Conservation (phyloP, 1,140 invertebrate genomes). For the Brachionus rotundiformis region DNA sequence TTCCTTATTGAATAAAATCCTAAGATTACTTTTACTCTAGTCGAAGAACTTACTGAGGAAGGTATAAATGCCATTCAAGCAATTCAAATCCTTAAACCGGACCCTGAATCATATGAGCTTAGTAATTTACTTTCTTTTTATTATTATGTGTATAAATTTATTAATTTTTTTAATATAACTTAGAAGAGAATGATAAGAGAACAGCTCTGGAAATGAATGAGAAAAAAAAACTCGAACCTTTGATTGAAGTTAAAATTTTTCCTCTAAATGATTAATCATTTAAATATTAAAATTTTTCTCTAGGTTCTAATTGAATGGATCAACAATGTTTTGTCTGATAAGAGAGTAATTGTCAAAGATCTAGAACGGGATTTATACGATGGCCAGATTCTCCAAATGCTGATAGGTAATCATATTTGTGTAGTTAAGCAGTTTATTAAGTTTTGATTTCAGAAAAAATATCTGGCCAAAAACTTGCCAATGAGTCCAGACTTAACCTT, state of each 20-base stretch:
- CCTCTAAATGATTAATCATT: background rate
- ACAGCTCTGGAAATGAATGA: slow-evolving; percentile 89
- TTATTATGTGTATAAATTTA: too few relatives aligned
- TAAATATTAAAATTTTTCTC: background rate
- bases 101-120: slow-evolving; percentile 41
- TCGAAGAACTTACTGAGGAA: slow-evolving; percentile 33
- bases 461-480: background rate
- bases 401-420: slow-evolving; percentile 74
- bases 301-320: slow-evolving; percentile 92
- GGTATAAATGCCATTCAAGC: slow-evolving; percentile 47
- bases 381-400: slow-evolving; percentile 94
- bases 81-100: slow-evolving; percentile 24
- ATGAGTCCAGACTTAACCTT: background rate
- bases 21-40: background rate
- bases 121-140: background rate
- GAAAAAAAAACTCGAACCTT: slow-evolving; percentile 72
- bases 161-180: too few relatives aligned
- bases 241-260: slow-evolving; percentile 12
- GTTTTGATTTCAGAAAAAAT: slow-evolving; percentile 21
- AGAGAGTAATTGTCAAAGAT: slow-evolving; percentile 94
- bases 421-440: background rate
- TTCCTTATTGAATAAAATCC: background rate
- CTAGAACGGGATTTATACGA: slow-evolving; percentile 97
- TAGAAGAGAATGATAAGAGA: slow-evolving; percentile 92
- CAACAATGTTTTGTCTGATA: slow-evolving; percentile 92